Evolutionary conservation across 64 coral and sea anemone species (phyloP).

Genomic region (Anthopleura sola): DNA sequence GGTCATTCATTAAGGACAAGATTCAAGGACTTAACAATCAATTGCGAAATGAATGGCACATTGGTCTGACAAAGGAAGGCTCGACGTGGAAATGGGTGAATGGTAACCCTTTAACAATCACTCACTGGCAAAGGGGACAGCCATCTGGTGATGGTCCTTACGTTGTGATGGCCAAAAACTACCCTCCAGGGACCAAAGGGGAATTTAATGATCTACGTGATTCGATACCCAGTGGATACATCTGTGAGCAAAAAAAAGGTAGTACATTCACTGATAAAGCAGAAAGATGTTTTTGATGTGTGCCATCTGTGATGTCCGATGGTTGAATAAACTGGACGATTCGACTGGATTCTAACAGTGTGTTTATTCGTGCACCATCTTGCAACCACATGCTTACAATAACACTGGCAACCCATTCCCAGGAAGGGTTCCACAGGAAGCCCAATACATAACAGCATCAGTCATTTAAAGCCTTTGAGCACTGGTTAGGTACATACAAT

Average conservation of each 20-base stretch:
- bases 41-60: slow-evolving; percentile 25
- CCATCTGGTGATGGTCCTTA: slow-evolving; percentile 36
- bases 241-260: slow-evolving; percentile 25
- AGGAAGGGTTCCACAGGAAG: too few relatives aligned
- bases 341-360: too few relatives aligned
- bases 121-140: slow-evolving; percentile 26
- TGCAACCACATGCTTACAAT: too few relatives aligned
- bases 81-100: slow-evolving; percentile 41
- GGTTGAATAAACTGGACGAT: too few relatives aligned
- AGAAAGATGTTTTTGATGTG: too few relatives aligned
- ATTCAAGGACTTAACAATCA: background rate
- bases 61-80: slow-evolving; percentile 45
- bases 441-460: too few relatives aligned
- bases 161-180: slow-evolving; percentile 37
- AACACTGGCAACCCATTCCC: too few relatives aligned
- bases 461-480: too few relatives aligned
- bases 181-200: slow-evolving; percentile 27
- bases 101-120: background rate
- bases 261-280: too few relatives aligned
- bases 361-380: too few relatives aligned
- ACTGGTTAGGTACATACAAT: too few relatives aligned
- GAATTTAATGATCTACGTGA: slow-evolving; percentile 31
- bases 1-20: background rate
- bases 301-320: too few relatives aligned
- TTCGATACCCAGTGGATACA: background rate